Evolutionary conservation across 2,113 vertebrate genomes (phyloP).

Genomic region (Paramormyrops kingsleyae): DNA sequence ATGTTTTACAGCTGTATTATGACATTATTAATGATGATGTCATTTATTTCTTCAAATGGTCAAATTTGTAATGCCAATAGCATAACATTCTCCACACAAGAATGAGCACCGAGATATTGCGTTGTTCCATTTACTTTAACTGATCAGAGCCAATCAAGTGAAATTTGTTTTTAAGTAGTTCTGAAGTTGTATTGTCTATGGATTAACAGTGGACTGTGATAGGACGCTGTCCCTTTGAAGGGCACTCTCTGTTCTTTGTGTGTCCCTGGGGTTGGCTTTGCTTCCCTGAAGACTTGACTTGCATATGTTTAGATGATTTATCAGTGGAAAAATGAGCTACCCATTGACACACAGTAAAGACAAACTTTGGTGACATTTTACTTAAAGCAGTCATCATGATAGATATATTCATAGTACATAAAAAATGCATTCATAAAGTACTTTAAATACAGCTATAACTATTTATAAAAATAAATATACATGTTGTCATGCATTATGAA

Average conservation of each 20-base stretch:
- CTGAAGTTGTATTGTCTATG: neutral
- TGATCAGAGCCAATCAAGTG: neutral
- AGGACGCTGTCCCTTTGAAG: neutral
- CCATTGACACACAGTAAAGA: neutral
- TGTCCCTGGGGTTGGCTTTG: neutral
- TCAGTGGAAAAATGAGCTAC: neutral
- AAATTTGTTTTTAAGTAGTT: neutral
- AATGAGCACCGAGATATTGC: neutral
- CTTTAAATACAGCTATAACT: neutral
- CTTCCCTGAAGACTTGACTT: neutral
- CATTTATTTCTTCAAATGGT: neutral
- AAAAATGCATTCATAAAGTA: neutral
- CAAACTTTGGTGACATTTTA: neutral
- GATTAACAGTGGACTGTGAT: neutral
- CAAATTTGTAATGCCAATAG: neutral
- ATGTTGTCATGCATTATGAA: no score
- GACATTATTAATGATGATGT: neutral
- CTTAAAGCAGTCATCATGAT: neutral
- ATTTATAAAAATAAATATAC: neutral
- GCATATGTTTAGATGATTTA: neutral
- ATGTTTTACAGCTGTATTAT: neutral
- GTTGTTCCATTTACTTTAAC: neutral
- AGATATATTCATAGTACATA: neutral
- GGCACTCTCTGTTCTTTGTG: neutral
- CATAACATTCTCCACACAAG: neutral